phyloP scores from a whole-genome alignment of 2,113 vertebrate species.

The Sebastes schlegelii region DNA sequence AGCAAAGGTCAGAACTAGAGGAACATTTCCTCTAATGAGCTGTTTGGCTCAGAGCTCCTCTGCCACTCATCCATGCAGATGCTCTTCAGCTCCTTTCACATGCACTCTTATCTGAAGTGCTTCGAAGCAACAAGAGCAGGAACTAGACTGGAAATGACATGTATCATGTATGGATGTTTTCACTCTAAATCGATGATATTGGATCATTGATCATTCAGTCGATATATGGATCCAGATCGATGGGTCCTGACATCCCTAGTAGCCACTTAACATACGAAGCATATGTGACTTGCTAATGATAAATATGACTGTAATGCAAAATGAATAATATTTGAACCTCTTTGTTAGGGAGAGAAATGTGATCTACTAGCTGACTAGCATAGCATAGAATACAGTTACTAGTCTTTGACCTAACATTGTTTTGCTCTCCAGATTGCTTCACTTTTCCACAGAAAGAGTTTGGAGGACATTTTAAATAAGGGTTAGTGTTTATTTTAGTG shows the following conservation, averaged over 20 bases:
- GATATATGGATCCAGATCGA: no score
- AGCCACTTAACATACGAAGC: no score
- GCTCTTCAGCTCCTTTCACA: constrained; percentile 19
- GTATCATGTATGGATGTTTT: background rate
- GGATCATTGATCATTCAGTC: no score
- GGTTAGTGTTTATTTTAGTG: no score
- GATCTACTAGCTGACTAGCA: background rate
- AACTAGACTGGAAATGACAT: constrained; percentile 2
- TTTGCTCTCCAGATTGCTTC: no score
- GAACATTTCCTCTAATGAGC: constrained; percentile 32
- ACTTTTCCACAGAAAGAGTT: no score
- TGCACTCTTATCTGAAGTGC: constrained; percentile 15
- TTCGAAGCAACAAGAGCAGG: constrained; percentile 3
- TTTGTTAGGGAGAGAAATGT: background rate
- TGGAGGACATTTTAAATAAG: no score
- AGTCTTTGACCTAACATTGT: background rate
- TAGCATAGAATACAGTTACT: background rate
- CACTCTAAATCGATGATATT: no score
- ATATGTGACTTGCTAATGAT: background rate
- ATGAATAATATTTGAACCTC: background rate
- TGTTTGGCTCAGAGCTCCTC: constrained; percentile 33
- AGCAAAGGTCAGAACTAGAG: constrained; percentile 34
- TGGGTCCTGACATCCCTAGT: no score
- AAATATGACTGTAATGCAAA: background rate
- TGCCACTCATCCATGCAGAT: constrained; percentile 12